Conservation (phyloP, 2,113 vertebrate species). For the Megalops atlanticus region DNA sequence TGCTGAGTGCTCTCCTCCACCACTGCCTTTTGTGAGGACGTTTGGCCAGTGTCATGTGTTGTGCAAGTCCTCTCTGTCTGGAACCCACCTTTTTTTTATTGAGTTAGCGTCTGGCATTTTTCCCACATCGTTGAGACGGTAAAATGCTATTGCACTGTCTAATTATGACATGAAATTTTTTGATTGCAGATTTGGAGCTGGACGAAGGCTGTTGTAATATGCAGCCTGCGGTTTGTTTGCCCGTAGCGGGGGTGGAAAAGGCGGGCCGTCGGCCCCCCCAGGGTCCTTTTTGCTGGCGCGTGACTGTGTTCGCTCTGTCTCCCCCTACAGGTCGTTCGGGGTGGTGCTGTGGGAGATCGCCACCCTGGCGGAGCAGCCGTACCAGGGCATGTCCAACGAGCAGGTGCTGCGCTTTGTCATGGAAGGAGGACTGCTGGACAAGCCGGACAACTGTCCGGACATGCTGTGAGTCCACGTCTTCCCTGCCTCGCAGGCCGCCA, state of each 20-base stretch:
- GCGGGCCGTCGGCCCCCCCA: neutral
- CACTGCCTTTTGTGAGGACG: neutral
- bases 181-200: neutral
- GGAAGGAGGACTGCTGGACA: conserved; percentile 95
- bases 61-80: neutral
- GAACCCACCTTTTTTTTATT: neutral
- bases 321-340: conserved; percentile 85
- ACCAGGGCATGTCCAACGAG: conserved; percentile 97
- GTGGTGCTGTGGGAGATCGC: conserved; percentile 97
- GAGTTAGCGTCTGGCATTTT: neutral
- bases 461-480: conserved; percentile 82
- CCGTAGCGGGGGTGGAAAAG: neutral
- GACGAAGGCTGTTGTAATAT: neutral
- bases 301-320: conserved; percentile 19
- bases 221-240: neutral
- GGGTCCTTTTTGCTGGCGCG: neutral
- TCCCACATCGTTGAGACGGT: neutral
- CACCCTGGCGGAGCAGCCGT: conserved; percentile 92
- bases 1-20: too few species aligned
- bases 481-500: too few species aligned
- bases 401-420: conserved; percentile 98
- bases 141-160: neutral
- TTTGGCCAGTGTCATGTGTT: neutral
- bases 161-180: neutral
- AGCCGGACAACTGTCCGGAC: conserved; percentile 93